Base-by-base conservation (phyloP, 2,113 vertebrate species). In the Rissa tridactyla region DNA sequence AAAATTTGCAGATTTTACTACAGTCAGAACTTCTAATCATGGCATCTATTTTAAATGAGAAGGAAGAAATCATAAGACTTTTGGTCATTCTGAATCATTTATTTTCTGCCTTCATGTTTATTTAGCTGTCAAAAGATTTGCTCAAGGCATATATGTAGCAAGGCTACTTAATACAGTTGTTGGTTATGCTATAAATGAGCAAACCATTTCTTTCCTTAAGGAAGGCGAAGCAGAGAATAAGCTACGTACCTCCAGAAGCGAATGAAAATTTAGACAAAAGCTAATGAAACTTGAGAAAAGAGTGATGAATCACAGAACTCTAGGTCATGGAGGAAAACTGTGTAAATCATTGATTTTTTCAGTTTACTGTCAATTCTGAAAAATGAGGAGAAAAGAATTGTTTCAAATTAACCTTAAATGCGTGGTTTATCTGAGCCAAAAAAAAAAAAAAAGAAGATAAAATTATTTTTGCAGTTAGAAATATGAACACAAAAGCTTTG, bases 231-330 rank as follows among this genome's bases (percentile, higher is more conserved):
- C 60, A 47, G 69, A 78, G 38, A 72, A 76, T 82, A 71, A 96
- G 54, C 49, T 38, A 40, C 49, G 15, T 47, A 52, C 47, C 17
- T 94, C 19, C 27, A 58, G 44, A 88, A 90, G 69, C 78, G 52
- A 91, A 82, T 54, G 12, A 92, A 55, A 69, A 78, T 77, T 73
- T 84, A 88, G 46, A 64, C 23, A 81, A 42, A 60, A 81, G 47
- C 29, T 92, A 88, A 78, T 92, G 55, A 80, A 86, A 92, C n/a
- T 61, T 65, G 44, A 83, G 76, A 13, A 16, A 78, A 25, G 18
- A 86, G 21, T 88, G 76, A 88, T 91, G 86, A 95, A 94, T 92
- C 66, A 92, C 44, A 88, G 36, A 81, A 66, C 25, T 84, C 32
- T 30, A 82, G 68, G 75, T 88, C 71, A 86, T 16, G 17, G 32